phyloP scores from a whole-genome alignment of 2,888 invertebrate species.

The Euproctis similis region DNA sequence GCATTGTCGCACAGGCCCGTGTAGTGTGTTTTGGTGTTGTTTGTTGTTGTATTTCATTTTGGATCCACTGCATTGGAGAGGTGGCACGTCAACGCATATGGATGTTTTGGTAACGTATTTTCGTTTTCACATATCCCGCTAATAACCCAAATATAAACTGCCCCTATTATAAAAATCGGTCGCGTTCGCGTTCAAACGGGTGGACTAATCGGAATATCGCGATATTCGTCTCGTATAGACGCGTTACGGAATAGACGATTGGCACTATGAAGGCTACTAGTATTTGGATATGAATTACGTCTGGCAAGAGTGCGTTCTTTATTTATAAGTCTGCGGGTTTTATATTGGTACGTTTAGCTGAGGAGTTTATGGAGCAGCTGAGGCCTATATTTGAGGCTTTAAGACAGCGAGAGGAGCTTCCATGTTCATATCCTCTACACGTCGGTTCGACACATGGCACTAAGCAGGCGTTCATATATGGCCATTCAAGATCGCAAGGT shows the following conservation, averaged over 20 bases:
- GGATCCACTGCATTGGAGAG: slow-evolving; percentile 73
- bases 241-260: slow-evolving; percentile 50
- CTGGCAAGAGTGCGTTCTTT: slow-evolving; percentile 45
- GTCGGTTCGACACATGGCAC: slow-evolving; percentile 82
- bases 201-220: slow-evolving; percentile 61
- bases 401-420: slow-evolving; percentile 92
- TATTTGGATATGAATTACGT: slow-evolving; percentile 34
- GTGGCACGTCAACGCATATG: slow-evolving; percentile 70
- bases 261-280: slow-evolving; percentile 67
- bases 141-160: slow-evolving; percentile 59
- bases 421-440: slow-evolving; percentile 93
- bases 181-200: slow-evolving; percentile 58
- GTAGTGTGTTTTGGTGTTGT: slow-evolving; percentile 72
- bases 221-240: too few species aligned
- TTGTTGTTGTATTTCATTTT: slow-evolving; percentile 59
- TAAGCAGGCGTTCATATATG: slow-evolving; percentile 77
- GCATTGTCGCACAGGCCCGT: slow-evolving; percentile 67
- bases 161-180: slow-evolving; percentile 43
- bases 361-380: slow-evolving; percentile 96
- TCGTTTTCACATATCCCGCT: slow-evolving; percentile 55
- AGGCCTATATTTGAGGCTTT: slow-evolving; percentile 96
- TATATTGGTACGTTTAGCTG: slow-evolving; percentile 81
- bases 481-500: slow-evolving; percentile 78
- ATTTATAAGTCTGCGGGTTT: slow-evolving; percentile 61
- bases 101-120: slow-evolving; percentile 71